These are phyloP conservation scores for Apteryx owenii DNA, from an alignment of 2,113 vertebrate species.

Conservation along the genomic window DNA sequence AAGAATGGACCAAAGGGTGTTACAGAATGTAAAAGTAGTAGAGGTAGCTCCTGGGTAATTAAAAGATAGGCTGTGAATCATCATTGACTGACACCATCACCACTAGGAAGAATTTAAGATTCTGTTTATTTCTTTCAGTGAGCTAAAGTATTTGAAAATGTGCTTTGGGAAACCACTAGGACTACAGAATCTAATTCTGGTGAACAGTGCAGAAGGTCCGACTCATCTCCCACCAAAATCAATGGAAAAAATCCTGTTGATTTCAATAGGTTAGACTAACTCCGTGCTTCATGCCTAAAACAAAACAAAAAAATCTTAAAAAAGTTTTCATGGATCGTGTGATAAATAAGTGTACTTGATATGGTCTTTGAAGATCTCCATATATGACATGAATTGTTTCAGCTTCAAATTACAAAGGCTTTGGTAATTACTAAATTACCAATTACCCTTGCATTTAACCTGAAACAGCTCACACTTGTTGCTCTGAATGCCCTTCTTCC, in stretches of 20 bases:
- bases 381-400: neutral
- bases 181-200: neutral
- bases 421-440: neutral
- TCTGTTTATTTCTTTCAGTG: slow-evolving; percentile 27
- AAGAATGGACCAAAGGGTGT: neutral
- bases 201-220: neutral
- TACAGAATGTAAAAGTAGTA: neutral
- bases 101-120: neutral
- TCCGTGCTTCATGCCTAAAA: neutral
- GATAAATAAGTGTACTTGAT: neutral
- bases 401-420: neutral
- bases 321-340: neutral
- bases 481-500: neutral
- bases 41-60: neutral
- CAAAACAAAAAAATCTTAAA: neutral
- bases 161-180: neutral
- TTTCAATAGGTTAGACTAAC: neutral
- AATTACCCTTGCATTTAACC: neutral
- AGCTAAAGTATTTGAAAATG: slow-evolving; percentile 1
- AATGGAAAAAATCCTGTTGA: neutral
- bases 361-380: neutral
- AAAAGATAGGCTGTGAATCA: neutral
- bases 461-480: neutral
- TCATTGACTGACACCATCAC: neutral
- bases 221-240: neutral